phyloP scores from a whole-genome alignment of 2,113 vertebrate genomes.

The Daubentonia madagascariensis region DNA sequence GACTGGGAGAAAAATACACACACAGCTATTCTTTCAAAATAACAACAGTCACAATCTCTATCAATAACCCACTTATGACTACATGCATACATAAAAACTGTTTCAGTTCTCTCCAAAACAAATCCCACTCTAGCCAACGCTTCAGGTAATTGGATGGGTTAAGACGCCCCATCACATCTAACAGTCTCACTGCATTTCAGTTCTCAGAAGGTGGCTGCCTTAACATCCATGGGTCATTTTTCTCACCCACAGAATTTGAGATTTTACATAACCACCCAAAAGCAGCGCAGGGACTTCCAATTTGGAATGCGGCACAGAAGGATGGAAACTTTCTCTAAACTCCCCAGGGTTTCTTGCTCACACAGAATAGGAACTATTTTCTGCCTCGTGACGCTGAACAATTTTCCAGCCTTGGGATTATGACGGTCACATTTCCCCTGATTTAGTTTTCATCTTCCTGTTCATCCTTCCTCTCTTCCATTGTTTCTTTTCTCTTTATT shows the following conservation, averaged over 20 bases:
- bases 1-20: slow-evolving; percentile 85
- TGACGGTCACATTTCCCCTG: neutral
- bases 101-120: neutral
- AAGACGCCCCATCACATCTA: neutral
- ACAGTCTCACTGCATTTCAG: neutral
- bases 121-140: neutral
- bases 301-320: neutral
- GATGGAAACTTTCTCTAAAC: neutral
- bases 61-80: neutral
- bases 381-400: neutral
- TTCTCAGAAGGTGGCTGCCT: neutral
- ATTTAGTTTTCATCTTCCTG: neutral
- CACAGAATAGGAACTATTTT: neutral
- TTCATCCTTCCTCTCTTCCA: neutral
- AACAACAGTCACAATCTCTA: neutral
- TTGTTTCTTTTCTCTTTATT: neutral
- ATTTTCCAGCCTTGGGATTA: neutral
- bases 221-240: neutral
- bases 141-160: neutral
- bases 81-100: neutral
- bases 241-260: neutral
- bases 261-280: slow-evolving; percentile 1
- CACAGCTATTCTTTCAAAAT: neutral
- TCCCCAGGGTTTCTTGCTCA: neutral
- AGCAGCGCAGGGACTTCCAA: neutral